Conservation (phyloP, 2,797 vertebrate genomes). For the Natrix natrix region DNA sequence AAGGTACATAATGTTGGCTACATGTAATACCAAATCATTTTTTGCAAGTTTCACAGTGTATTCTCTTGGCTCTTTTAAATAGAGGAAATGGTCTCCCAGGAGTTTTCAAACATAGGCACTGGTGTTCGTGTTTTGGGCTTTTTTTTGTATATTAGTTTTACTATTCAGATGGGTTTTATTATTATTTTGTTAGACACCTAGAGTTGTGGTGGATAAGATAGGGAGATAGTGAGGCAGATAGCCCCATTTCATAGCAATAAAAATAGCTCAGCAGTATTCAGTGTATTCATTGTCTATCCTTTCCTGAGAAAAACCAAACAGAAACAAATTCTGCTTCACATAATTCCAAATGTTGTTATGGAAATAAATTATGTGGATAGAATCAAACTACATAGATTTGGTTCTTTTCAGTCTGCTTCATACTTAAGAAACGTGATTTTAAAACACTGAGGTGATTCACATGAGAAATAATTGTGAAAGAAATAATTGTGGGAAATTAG, state of each 20-base stretch:
- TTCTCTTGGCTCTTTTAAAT: neutral
- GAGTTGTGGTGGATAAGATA: neutral
- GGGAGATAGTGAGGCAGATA: neutral
- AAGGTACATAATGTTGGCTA: slow-evolving; percentile 18
- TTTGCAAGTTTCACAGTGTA: neutral
- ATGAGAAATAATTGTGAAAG: neutral
- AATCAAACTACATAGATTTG: neutral
- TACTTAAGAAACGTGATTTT: neutral
- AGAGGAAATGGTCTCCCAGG: neutral
- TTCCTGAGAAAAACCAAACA: neutral
- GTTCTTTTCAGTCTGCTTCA: neutral
- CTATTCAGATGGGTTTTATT: neutral
- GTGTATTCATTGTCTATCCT: neutral
- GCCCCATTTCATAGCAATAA: neutral
- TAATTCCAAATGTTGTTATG: neutral
- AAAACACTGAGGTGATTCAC: neutral
- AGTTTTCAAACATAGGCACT: neutral
- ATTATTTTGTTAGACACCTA: neutral
- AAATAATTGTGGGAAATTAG: neutral
- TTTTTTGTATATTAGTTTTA: neutral
- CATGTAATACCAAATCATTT: slow-evolving; percentile 8
- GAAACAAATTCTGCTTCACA: neutral
- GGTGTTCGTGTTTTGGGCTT: neutral
- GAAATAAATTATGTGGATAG: neutral
- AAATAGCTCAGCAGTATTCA: neutral